Evolutionary conservation across 2,797 vertebrate species (phyloP).

Genomic region (Champsocephalus gunnari): DNA sequence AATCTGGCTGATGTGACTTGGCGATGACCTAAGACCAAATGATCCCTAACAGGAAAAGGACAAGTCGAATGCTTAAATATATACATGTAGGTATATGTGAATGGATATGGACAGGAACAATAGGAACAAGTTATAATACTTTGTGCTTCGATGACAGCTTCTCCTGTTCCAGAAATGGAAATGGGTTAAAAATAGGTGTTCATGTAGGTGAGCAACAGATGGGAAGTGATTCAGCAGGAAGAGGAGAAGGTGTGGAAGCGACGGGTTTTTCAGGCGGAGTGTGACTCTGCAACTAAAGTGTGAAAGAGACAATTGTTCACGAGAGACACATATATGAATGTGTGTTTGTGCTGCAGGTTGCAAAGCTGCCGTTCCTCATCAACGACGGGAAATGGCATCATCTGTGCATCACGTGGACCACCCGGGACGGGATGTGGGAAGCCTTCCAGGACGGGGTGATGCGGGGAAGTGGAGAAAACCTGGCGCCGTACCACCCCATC

Average conservation of each 20-base stretch:
- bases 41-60: too few relatives aligned
- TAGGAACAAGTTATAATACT: not conserved
- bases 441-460: constrained; percentile 94
- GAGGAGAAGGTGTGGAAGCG: constrained; percentile 13
- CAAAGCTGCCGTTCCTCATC: constrained; percentile 93
- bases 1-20: too few relatives aligned
- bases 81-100: too few relatives aligned
- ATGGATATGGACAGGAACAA: not conserved
- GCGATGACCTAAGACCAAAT: too few relatives aligned
- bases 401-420: constrained; percentile 96
- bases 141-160: constrained; percentile 9
- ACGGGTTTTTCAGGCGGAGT: not conserved
- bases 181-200: constrained; percentile 28
- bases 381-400: constrained; percentile 97
- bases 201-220: constrained; percentile 32
- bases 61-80: too few relatives aligned
- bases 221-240: constrained; percentile 38
- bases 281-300: constrained; percentile 15
- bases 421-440: constrained; percentile 95
- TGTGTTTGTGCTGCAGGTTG: constrained; percentile 84
- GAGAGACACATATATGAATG: accelerated
- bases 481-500: constrained; percentile 96
- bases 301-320: constrained; percentile 13
- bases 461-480: constrained; percentile 92
- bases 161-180: constrained; percentile 13